These are phyloP conservation scores for Oxyura jamaicensis DNA, from an alignment of 2,113 vertebrate species.

Conservation along the genomic window DNA sequence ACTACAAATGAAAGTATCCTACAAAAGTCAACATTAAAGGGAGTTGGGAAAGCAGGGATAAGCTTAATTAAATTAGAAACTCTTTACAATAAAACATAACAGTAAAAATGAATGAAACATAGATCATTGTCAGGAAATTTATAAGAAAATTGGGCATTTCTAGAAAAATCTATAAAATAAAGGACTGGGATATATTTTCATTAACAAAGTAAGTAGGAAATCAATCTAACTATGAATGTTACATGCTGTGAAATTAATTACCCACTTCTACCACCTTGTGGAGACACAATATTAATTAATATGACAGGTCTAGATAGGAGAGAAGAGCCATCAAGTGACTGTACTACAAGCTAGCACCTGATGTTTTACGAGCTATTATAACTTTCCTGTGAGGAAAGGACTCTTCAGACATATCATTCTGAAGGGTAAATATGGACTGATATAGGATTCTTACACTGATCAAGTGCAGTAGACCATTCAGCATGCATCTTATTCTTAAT, in stretches of 20 bases:
- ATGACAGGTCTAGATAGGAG: background rate
- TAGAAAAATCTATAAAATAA: background rate
- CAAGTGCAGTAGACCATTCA: background rate
- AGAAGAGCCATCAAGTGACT: background rate
- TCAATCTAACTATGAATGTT: background rate
- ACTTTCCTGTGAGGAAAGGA: background rate
- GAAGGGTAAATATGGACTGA: background rate
- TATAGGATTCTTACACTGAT: background rate
- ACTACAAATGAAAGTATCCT: background rate
- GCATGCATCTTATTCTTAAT: background rate
- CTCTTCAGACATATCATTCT: background rate
- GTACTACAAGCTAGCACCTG: background rate
- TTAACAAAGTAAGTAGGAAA: background rate
- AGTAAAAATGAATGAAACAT: background rate
- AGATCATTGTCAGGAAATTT: background rate
- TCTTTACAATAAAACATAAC: background rate
- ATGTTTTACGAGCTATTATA: background rate
- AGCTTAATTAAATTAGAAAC: constrained; percentile 11
- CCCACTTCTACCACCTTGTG: constrained; percentile 69
- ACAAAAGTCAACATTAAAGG: background rate
- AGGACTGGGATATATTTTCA: background rate
- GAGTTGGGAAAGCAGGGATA: background rate
- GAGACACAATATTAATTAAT: constrained; percentile 29
- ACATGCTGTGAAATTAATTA: constrained; percentile 49
- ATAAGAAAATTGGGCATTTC: background rate